These are phyloP conservation scores for Lophura nycthemera DNA, from an alignment of 2,113 vertebrate genomes.

Conservation along the genomic window DNA sequence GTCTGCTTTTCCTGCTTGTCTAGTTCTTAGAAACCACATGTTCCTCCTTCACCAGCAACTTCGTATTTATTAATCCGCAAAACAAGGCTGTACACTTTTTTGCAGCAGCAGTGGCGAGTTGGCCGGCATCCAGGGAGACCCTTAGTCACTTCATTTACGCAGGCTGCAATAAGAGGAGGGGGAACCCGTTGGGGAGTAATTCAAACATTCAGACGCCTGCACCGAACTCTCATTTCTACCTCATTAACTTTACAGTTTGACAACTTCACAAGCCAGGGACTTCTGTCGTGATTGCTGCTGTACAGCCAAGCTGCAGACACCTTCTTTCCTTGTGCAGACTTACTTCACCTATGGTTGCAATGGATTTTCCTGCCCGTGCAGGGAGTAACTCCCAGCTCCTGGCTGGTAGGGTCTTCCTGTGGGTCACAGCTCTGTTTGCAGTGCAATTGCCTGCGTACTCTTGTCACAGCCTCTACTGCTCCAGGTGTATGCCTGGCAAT, in stretches of 20 bases:
- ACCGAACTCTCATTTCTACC: conserved; percentile 70
- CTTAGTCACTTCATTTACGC: conserved; percentile 49
- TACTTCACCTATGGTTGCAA: accelerated
- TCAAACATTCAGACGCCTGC: conserved; percentile 32
- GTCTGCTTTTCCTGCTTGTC: conserved; percentile 42
- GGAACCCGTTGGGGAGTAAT: conserved; percentile 31
- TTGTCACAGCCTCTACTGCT: neutral
- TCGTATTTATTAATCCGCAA: neutral
- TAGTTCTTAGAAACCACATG: neutral
- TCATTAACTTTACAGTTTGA: conserved; percentile 77
- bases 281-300: conserved; percentile 30
- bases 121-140: conserved; percentile 41
- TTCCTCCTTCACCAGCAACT: neutral
- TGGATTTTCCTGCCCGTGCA: conserved; percentile 9
- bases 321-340: neutral
- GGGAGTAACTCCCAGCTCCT: neutral
- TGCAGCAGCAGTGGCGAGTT: conserved; percentile 39
- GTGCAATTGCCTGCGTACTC: neutral
- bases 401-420: neutral
- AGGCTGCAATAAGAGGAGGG: conserved; percentile 30
- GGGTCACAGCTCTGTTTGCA: neutral
- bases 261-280: conserved; percentile 66
- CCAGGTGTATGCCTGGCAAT: neutral
- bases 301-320: neutral
- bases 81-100: neutral